Conservation (phyloP, 2,888 invertebrate genomes). For the Drosophila koepferae region DNA sequence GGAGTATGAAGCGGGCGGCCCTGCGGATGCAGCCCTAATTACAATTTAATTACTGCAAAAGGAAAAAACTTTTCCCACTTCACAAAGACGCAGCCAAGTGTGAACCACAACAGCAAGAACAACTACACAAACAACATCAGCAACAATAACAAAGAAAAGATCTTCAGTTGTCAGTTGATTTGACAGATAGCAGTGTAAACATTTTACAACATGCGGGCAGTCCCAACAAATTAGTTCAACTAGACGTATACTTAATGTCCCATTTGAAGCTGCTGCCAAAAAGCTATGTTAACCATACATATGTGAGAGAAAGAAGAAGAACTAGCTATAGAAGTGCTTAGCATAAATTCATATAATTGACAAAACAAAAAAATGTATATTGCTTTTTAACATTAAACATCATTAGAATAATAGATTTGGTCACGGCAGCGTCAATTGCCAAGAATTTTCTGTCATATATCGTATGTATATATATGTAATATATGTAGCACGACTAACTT, state of each 20-base stretch:
- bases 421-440: constrained; percentile 57
- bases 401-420: constrained; percentile 71
- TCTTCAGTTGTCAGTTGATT: constrained; percentile 81
- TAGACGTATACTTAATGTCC: constrained; percentile 77
- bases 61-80: constrained; percentile 78
- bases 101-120: constrained; percentile 60
- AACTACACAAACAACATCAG: neutral
- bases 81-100: constrained; percentile 76
- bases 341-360: constrained; percentile 6
- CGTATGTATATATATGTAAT: neutral
- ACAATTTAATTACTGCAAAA: constrained; percentile 85
- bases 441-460: constrained; percentile 4
- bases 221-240: constrained; percentile 82
- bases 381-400: constrained; percentile 63
- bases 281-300: constrained; percentile 36
- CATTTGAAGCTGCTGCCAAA: constrained; percentile 60
- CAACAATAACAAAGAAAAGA: constrained; percentile 34
- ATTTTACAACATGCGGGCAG: constrained; percentile 71
- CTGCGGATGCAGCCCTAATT: constrained; percentile 85
- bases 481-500: constrained; percentile 22
- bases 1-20: constrained; percentile 1
- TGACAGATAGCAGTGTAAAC: constrained; percentile 82
- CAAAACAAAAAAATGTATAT: constrained; percentile 49
- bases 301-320: neutral
- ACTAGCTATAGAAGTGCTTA: constrained; percentile 1